phyloP scores from a whole-genome alignment of 2,797 vertebrate species.

The Betta splendens region DNA sequence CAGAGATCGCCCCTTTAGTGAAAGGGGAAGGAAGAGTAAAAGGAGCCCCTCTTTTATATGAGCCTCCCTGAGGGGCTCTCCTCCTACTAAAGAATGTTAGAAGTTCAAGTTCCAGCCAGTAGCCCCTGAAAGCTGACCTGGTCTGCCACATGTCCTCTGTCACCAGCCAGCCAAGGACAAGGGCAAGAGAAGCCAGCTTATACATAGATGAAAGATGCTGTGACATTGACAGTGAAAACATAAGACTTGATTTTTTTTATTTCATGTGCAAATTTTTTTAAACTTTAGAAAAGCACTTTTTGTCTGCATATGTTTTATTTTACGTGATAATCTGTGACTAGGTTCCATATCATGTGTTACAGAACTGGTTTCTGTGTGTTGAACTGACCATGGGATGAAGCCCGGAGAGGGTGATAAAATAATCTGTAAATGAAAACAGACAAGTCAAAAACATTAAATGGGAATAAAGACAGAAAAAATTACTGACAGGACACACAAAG shows the following conservation, averaged over 20 bases:
- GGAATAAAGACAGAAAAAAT: too few species aligned
- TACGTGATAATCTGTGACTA: too few species aligned
- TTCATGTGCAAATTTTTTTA: neutral
- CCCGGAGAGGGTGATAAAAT: too few species aligned
- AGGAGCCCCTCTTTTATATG: slow-evolving; percentile 68
- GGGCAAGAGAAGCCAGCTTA: slow-evolving; percentile 33
- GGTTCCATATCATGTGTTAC: too few species aligned
- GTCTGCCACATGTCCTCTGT: slow-evolving; percentile 73
- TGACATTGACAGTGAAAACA: slow-evolving; percentile 22
- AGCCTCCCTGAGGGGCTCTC: slow-evolving; percentile 70
- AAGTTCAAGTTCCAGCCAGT: slow-evolving; percentile 78
- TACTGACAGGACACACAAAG: too few species aligned
- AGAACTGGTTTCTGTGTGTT: too few species aligned
- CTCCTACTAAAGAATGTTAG: slow-evolving; percentile 66
- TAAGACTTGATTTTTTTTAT: neutral
- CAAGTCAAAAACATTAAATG: too few species aligned
- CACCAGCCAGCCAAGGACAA: slow-evolving; percentile 72
- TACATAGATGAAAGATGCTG: slow-evolving; percentile 1
- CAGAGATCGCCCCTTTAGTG: slow-evolving; percentile 52
- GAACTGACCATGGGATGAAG: too few species aligned
- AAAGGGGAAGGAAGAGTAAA: slow-evolving; percentile 68
- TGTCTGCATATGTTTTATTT: slow-evolving; percentile 1
- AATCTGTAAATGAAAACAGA: too few species aligned
- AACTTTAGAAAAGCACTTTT: neutral
- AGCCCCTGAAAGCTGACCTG: slow-evolving; percentile 77